Percentiles rank a stretch among this genome's conserved stretches.
Evolutionary conservation across 2,888 invertebrate genomes (phyloP).

Genomic region (Steromphala cineraria): DNA sequence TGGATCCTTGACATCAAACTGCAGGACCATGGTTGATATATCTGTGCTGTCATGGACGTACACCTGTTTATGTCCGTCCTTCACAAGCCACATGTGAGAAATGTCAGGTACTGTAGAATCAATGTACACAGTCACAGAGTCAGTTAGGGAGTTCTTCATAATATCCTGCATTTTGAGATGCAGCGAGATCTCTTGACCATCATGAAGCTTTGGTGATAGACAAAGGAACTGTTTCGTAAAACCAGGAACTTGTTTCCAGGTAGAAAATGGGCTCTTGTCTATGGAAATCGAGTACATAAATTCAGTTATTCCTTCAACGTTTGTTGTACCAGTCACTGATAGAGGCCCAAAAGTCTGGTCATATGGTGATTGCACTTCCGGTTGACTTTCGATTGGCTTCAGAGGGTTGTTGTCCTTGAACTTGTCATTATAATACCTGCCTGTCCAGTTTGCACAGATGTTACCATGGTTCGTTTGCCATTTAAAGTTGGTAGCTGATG

Average conservation of each 20-base stretch:
- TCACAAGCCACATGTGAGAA: slow-evolving; percentile 38
- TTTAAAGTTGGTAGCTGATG: slow-evolving; percentile 19
- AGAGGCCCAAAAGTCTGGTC: slow-evolving; percentile 40
- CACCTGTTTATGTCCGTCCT: slow-evolving; percentile 36
- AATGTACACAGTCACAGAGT: slow-evolving; percentile 38
- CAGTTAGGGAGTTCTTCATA: slow-evolving; percentile 30
- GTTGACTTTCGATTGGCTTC: too few relatives aligned
- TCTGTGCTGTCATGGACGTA: slow-evolving; percentile 45
- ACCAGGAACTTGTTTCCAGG: slow-evolving; percentile 27
- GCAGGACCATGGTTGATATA: slow-evolving; percentile 42
- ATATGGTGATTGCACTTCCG: slow-evolving; percentile 37
- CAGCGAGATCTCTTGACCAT: too few relatives aligned
- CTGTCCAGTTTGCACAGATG: slow-evolving; percentile 39
- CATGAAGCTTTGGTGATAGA: too few relatives aligned
- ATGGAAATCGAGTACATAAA: slow-evolving; percentile 21
- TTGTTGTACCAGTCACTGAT: slow-evolving; percentile 44
- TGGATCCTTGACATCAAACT: slow-evolving; percentile 44
- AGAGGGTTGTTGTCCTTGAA: slow-evolving; percentile 28
- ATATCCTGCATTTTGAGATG: slow-evolving; percentile 47
- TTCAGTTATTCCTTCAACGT: slow-evolving; percentile 39
- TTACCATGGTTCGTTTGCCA: slow-evolving; percentile 43
- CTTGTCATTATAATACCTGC: slow-evolving; percentile 36
- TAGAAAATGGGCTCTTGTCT: slow-evolving; percentile 9
- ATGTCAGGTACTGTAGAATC: slow-evolving; percentile 44
- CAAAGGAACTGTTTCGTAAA: slow-evolving; percentile 32